Base-by-base conservation (phyloP, 2,113 vertebrate species). In the Odocoileus virginianus region DNA sequence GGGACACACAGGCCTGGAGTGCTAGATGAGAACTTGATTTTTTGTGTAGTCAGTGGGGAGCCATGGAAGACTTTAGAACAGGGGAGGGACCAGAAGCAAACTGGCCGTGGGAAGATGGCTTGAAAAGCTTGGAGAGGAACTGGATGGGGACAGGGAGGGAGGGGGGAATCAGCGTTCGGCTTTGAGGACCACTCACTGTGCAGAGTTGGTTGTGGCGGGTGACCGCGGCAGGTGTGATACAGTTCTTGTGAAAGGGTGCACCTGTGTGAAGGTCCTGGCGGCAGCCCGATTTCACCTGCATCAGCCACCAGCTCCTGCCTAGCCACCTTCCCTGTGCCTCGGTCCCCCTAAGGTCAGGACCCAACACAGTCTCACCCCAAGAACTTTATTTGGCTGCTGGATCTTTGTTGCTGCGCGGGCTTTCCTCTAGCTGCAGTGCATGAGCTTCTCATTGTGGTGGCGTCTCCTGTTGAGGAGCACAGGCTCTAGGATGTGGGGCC, bases 261-360 rank as follows among this genome's bases (percentile, higher is more conserved):
- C 45, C 82, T 16, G 30, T 25, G 28, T 6, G 3, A 1, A 12
- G 47, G 64, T 43, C 61, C 64, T 30, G 14, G 30, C 3, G 55
- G 79, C 82, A 54, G 10, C 25, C 30, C 0, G 1, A 8, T 3
- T 5, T 82, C 79, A 95, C 87, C 61, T 74, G 85, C 6, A 1
- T 55, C 74, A 1, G 0, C 55, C 36, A 1, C 13, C 9, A 0
- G 43, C 91, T 94, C 33, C 86, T 67, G 82, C 78, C 91, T 27
- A 1, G 43, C 21, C 5, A 25, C 64, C 60, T 45, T 95, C 25
- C 81, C 74, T n/a, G 83, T 92, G 96, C 88, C 88, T 94, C 97
- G 57, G 54, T 27, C 40, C 52, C 52, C 27, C 25, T 19, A 36
- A 71, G 64, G 17, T 21, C 64, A 84, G 92, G 81, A 33, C 64